Evolutionary conservation across 2,888 invertebrate species (phyloP).

Genomic region (Aphrophora alni): DNA sequence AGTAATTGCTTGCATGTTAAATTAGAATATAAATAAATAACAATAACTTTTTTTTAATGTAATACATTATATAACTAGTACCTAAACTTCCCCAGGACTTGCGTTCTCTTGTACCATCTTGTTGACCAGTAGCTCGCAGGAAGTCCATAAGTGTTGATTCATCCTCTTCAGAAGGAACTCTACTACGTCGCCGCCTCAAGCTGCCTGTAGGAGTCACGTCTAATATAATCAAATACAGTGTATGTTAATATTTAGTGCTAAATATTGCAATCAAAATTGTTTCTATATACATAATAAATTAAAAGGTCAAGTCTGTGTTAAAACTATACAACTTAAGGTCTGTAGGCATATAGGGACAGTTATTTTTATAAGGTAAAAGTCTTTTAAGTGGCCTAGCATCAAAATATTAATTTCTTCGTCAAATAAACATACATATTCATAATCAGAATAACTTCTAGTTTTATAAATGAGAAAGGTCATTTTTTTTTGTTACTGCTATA

Average conservation of each 20-base stretch:
- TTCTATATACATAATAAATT: not conserved
- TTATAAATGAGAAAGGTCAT: not conserved
- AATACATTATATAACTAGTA: conserved; percentile 55
- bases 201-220: conserved; percentile 92
- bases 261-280: not conserved
- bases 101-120: conserved; percentile 75
- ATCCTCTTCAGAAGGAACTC: conserved; percentile 82
- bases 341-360: no score
- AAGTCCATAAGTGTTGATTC: conserved; percentile 88
- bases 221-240: conserved; percentile 54
- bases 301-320: no score
- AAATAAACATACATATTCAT: no score
- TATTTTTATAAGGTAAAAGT: no score
- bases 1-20: no score
- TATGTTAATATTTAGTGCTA: no score
- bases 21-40: no score
- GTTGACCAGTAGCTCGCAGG: conserved; percentile 77
- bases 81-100: conserved; percentile 86
- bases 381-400: no score
- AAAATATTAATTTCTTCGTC: no score
- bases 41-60: no score
- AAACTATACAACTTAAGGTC: no score
- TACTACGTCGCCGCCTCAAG: conserved; percentile 77
- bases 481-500: not conserved
- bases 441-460: no score